Evolutionary conservation across 2,888 invertebrate species (phyloP), one percentile per base, ranked within the genome.

Genomic region (Synanthedon formicaeformis): DNA sequence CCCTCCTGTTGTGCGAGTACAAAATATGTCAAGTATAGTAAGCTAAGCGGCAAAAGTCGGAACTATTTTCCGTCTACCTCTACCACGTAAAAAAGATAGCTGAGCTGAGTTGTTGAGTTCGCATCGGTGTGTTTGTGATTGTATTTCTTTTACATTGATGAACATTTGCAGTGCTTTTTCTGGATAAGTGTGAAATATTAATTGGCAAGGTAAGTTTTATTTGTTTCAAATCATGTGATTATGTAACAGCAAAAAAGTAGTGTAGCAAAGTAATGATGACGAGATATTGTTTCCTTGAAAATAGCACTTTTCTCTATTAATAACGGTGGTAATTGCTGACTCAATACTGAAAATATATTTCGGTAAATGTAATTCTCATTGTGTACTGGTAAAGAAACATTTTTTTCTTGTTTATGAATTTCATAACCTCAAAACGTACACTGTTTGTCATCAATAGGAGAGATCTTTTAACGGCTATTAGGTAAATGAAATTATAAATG

Each of bases 11-110:
- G 23, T 23, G 23, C 23, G 5, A 23, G 23, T 23, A 23, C 4
- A 23, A 1, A 5, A 4, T 23, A 23, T 16, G 23, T 23, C 5
- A 23, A 23, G 23, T 23, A 23, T 23, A 23, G 23, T n/a, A 4
- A 45, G 45, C 71, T n/a, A 4, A 45, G 45, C 71, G 81, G 73
- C 56, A 57, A 55, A 60, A 56, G 60, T 58, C 51, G 52, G 64
- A 73, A 81, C 69, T 69, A 66, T 54, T 64, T 67, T 70, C 72
- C 77, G 80, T 79, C 79, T 78, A 71, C 23, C 23, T 23, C 23
- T 23, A 23, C 23, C 45, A 45, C 34, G 34, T 34, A 34, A 34
- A 34, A 34, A 34, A 34, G 6, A 10, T n/a, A 45, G 14, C 45
- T 3, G 12, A 41, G 16, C 2, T 13, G n/a, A n/a, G 12, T 41